A percentile compares a stretch with the other conserved stretches of the same genome.
These are phyloP conservation scores for Spialia ferax DNA, from an alignment of 2,888 invertebrate species.

Conservation along the genomic window DNA sequence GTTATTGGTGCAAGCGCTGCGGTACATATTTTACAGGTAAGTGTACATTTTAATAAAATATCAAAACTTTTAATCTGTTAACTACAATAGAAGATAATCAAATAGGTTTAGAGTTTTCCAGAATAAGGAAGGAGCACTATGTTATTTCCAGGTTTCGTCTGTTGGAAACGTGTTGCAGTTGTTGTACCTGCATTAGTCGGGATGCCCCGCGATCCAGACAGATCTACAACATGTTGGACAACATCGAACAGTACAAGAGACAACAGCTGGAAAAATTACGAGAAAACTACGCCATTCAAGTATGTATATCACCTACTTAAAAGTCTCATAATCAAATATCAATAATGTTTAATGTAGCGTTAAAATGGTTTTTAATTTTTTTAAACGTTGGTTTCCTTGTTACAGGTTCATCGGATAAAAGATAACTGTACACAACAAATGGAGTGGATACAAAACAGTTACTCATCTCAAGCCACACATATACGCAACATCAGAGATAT, in stretches of 20 bases:
- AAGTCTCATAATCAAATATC: background rate
- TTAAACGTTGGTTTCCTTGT: conserved; percentile 30
- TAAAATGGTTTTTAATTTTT: background rate
- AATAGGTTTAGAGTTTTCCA: background rate
- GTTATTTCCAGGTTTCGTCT: conserved; percentile 88
- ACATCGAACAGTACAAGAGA: conserved; percentile 95
- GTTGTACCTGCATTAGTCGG: conserved; percentile 90
- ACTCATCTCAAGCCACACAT: conserved; percentile 95
- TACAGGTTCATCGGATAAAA: conserved; percentile 94
- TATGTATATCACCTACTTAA: conserved; percentile 58
- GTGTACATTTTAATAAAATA: conserved; percentile 64
- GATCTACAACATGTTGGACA: conserved; percentile 95
- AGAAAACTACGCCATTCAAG: conserved; percentile 97
- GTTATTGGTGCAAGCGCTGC: conserved; percentile 91
- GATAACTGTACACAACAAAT: conserved; percentile 98
- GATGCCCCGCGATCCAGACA: conserved; percentile 93
- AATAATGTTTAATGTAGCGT: background rate
- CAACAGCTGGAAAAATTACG: conserved; percentile 95
- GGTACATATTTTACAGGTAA: conserved; percentile 90
- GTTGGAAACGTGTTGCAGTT: conserved; percentile 92
- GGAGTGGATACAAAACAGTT: conserved; percentile 97
- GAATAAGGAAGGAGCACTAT: background rate
- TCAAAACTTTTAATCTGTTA: too few relatives aligned
- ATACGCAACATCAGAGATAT: conserved; percentile 96
- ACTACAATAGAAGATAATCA: too few relatives aligned